These are phyloP conservation scores for Phortica okadai DNA, from an alignment of 2,888 invertebrate species.

Conservation along the genomic window DNA sequence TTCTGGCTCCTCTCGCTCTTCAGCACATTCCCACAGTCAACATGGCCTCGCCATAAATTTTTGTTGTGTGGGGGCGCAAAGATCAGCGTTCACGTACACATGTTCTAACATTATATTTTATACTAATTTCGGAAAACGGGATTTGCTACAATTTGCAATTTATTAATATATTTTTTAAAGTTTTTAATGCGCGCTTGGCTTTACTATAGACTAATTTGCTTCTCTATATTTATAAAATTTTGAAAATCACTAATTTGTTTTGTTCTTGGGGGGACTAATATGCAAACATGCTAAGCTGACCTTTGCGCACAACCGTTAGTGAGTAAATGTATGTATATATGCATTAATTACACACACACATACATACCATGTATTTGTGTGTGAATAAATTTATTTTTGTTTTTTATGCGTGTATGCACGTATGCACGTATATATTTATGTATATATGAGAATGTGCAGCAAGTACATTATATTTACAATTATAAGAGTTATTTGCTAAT, in stretches of 20 bases:
- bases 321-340: slow-evolving; percentile 3
- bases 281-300: background rate
- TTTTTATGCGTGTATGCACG: background rate
- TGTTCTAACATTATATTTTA: background rate
- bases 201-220: background rate
- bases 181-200: background rate
- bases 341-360: background rate
- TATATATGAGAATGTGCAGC: background rate
- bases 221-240: background rate
- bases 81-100: background rate
- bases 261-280: background rate
- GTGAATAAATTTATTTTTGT: no score
- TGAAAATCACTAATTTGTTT: slow-evolving; percentile 2
- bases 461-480: background rate
- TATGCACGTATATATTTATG: background rate
- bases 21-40: background rate
- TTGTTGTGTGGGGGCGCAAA: background rate
- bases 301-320: slow-evolving; percentile 12
- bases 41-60: background rate
- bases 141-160: background rate
- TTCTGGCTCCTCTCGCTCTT: background rate
- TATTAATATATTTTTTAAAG: slow-evolving; percentile 10
- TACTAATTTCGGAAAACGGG: background rate
- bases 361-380: background rate
- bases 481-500: slow-evolving; percentile 16